Conservation (phyloP, 2,888 invertebrate species). For the Entomobrya multifasciata region DNA sequence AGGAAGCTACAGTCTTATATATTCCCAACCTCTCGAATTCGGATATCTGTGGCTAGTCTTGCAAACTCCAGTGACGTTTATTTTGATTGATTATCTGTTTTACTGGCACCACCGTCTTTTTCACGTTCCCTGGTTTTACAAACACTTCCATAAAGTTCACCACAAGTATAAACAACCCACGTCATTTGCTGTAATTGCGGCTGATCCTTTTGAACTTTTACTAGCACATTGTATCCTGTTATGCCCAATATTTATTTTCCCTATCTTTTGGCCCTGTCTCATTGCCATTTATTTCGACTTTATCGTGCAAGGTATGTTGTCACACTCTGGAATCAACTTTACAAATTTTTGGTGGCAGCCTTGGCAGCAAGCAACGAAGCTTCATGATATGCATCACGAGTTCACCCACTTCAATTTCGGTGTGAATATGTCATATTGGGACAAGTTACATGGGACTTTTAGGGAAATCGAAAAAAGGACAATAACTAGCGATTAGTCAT, state of each 20-base stretch:
- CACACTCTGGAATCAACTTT: conserved; percentile 89
- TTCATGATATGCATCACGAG: conserved; percentile 90
- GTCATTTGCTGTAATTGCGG: conserved; percentile 88
- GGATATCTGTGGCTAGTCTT: too few relatives aligned
- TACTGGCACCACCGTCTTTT: conserved; percentile 87
- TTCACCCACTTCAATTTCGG: conserved; percentile 90
- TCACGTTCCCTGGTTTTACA: conserved; percentile 87
- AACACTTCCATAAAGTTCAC: conserved; percentile 88
- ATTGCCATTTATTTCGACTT: conserved; percentile 83
- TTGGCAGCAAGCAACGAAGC: conserved; percentile 86
- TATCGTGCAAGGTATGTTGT: conserved; percentile 88
- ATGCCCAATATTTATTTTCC: conserved; percentile 85
- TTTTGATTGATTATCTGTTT: too few relatives aligned
- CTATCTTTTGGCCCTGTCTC: conserved; percentile 85
- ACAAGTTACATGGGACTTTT: conserved; percentile 89
- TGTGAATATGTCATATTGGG: conserved; percentile 87
- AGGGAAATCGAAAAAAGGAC: too few relatives aligned
- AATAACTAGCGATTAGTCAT: too few relatives aligned
- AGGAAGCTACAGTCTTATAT: too few relatives aligned
- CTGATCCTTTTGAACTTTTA: conserved; percentile 87
- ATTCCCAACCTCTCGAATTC: too few relatives aligned
- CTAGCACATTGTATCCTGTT: conserved; percentile 85
- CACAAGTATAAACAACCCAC: conserved; percentile 90
- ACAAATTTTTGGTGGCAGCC: conserved; percentile 81
- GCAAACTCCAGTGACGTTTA: too few relatives aligned